phyloP scores from a whole-genome alignment of 2,113 vertebrate genomes.

The Shinisaurus crocodilurus region DNA sequence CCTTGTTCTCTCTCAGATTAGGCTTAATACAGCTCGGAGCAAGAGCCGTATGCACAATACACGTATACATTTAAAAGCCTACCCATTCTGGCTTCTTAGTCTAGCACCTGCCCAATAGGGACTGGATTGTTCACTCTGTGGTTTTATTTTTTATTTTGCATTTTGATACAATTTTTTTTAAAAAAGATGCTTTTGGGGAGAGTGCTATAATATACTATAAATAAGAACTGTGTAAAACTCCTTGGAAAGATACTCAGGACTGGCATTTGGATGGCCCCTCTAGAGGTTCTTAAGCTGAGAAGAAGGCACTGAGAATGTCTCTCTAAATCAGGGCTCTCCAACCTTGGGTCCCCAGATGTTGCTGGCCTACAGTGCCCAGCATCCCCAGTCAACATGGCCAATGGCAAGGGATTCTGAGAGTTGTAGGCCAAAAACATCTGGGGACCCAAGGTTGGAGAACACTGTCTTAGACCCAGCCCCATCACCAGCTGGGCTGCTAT shows the following conservation, averaged over 20 bases:
- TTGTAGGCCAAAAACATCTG: no score
- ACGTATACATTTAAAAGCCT: background rate
- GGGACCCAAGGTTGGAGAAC: no score
- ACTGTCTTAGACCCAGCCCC: no score
- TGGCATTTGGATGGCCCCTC: background rate
- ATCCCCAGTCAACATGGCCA: no score
- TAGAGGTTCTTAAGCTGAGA: background rate
- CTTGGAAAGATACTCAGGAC: background rate
- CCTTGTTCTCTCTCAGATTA: background rate
- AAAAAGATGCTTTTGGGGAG: background rate
- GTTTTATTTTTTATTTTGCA: background rate
- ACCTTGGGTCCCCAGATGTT: no score
- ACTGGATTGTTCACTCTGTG: background rate
- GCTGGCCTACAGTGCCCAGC: no score
- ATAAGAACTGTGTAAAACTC: background rate
- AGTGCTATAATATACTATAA: background rate
- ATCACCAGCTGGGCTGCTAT: background rate
- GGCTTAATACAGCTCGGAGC: background rate
- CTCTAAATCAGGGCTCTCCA: no score
- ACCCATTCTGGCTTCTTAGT: background rate
- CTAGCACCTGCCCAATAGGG: background rate
- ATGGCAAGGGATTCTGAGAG: no score
- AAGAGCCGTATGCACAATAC: no score
- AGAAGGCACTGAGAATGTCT: background rate
- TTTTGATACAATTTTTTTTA: background rate